Evolutionary conservation across 2,888 invertebrate genomes (phyloP).

Genomic region (Coecobrya sp.): DNA sequence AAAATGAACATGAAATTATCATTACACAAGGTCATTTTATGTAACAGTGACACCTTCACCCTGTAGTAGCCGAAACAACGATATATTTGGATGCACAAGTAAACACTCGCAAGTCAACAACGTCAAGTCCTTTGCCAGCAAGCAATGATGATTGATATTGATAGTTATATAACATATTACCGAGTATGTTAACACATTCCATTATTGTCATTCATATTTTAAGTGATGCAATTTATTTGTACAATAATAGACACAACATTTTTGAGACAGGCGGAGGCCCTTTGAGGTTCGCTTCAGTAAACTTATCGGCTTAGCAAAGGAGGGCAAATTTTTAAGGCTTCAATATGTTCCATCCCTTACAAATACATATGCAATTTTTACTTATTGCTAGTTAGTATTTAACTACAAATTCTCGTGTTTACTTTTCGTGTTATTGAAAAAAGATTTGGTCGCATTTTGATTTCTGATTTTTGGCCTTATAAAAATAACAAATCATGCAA

Average conservation of each 20-base stretch:
- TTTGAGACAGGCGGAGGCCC: slow-evolving; percentile 30
- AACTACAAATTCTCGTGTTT: background rate
- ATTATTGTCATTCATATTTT: slow-evolving; percentile 35
- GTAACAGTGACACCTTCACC: slow-evolving; percentile 65
- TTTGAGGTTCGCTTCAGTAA: background rate
- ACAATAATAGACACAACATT: slow-evolving; percentile 10
- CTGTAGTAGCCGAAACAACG: slow-evolving; percentile 29
- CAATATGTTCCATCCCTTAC: no score
- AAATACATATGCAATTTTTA: background rate
- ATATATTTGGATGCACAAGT: background rate
- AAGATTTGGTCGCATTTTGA: slow-evolving; percentile 1
- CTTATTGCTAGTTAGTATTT: slow-evolving; percentile 41
- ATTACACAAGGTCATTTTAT: slow-evolving; percentile 60
- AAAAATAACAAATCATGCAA: slow-evolving; percentile 30
- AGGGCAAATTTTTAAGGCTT: background rate
- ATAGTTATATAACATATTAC: background rate
- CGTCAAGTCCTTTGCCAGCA: background rate
- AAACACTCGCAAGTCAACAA: background rate
- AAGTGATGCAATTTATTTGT: slow-evolving; percentile 60
- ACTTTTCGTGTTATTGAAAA: background rate
- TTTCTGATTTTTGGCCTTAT: slow-evolving; percentile 37
- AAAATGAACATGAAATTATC: slow-evolving; percentile 72
- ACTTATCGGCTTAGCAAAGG: background rate
- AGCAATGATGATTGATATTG: slow-evolving; percentile 30
- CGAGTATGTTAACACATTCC: slow-evolving; percentile 27